Percentiles rank a stretch among this genome's conserved stretches.
Conservation (phyloP, 92 coral and sea anemone species). For the Anthopleura xanthogrammica region DNA sequence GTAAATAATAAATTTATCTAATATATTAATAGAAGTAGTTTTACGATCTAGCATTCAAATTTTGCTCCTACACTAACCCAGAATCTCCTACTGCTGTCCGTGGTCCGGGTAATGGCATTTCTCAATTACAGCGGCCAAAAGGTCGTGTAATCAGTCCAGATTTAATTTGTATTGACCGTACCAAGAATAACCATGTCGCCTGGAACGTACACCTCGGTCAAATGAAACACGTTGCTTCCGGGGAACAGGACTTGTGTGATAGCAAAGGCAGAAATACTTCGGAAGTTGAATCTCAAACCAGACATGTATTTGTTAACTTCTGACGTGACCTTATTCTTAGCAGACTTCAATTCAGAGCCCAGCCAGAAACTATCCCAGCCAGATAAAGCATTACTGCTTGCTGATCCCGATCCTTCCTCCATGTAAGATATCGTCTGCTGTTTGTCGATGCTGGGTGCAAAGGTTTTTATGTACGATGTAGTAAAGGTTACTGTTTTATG, state of each 20-base stretch:
- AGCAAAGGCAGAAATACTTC: slow-evolving; percentile 38
- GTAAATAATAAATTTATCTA: too few species aligned
- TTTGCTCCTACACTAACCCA: too few species aligned
- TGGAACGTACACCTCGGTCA: slow-evolving; percentile 40
- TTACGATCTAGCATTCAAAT: background rate
- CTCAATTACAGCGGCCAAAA: background rate
- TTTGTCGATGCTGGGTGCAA: slow-evolving; percentile 25
- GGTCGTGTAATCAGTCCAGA: too few species aligned
- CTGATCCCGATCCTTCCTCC: slow-evolving; percentile 11
- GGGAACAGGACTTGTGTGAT: slow-evolving; percentile 42
- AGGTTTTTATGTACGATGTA: slow-evolving; percentile 25
- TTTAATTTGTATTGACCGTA: slow-evolving; percentile 10
- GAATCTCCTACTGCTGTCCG: background rate
- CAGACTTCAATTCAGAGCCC: slow-evolving; percentile 5
- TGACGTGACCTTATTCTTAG: slow-evolving; percentile 29
- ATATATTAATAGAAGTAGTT: background rate
- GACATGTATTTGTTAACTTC: slow-evolving; percentile 25
- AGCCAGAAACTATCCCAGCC: slow-evolving; percentile 1
- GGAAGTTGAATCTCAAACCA: slow-evolving; percentile 37
- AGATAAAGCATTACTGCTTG: slow-evolving; percentile 7
- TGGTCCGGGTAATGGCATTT: background rate
- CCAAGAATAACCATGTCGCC: slow-evolving; percentile 40
- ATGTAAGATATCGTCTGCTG: slow-evolving; percentile 30
- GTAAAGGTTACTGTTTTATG: slow-evolving; percentile 20
- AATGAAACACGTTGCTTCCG: background rate